Percentiles rank a stretch among this genome's conserved stretches.
These are phyloP conservation scores for Penaeus monodon DNA, from an alignment of 2,888 invertebrate species.

Conservation along the genomic window DNA sequence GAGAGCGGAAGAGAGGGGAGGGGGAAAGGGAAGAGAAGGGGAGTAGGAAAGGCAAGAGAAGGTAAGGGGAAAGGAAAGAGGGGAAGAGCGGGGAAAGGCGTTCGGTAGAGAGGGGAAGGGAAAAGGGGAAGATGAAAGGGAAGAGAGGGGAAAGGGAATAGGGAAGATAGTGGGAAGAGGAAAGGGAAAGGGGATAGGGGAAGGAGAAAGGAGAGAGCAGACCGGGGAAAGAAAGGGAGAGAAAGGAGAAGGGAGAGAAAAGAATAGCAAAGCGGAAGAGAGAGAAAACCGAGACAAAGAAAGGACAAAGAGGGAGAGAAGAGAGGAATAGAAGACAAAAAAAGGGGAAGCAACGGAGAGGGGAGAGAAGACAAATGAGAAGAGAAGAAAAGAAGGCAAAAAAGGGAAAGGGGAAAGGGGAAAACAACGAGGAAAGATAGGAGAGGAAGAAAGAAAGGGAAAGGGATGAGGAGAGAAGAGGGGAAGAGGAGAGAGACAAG, in stretches of 20 bases:
- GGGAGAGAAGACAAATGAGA: too few relatives aligned
- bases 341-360: too few relatives aligned
- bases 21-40: conserved; percentile 24
- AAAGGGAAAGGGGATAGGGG: neutral
- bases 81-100: neutral
- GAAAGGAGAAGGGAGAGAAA: neutral
- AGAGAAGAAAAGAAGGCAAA: too few relatives aligned
- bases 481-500: too few relatives aligned
- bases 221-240: neutral
- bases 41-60: conserved; percentile 16
- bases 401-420: too few relatives aligned
- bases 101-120: too few relatives aligned
- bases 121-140: too few relatives aligned
- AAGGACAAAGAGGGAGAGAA: too few relatives aligned
- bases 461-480: too few relatives aligned
- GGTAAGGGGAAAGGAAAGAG: neutral
- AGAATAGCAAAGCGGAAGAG: neutral
- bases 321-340: too few relatives aligned
- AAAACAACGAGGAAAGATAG: too few relatives aligned
- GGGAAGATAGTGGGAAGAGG: neutral
- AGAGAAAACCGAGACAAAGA: neutral
- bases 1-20: neutral
- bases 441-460: too few relatives aligned
- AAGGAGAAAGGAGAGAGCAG: neutral
- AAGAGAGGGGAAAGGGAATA: neutral